phyloP scores from a whole-genome alignment of 2,797 vertebrate genomes.

The Stomatorhinus walkeri region DNA sequence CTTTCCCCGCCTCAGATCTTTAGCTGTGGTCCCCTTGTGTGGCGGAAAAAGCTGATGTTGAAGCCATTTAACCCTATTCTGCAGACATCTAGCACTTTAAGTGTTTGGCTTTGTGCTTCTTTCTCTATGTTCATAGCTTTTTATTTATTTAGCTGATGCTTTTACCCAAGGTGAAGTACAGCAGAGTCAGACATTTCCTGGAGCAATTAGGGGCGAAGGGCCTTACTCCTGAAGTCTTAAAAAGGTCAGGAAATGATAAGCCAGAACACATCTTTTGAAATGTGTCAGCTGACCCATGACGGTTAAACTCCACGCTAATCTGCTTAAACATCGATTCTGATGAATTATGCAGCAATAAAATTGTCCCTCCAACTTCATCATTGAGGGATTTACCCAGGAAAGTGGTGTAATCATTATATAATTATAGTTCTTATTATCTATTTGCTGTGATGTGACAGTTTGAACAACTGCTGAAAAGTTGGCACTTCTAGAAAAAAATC shows the following conservation, averaged over 20 bases:
- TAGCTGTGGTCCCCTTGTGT: not conserved
- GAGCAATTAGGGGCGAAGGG: not conserved
- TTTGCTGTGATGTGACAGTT: not conserved
- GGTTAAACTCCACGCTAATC: not conserved
- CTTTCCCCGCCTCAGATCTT: not conserved
- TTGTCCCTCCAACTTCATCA: not conserved
- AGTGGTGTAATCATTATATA: not conserved
- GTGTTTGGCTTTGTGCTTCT: not conserved
- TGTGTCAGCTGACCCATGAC: not conserved
- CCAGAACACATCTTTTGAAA: not conserved
- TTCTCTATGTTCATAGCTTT: not conserved
- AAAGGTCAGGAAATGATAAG: not conserved
- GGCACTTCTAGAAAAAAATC: not conserved
- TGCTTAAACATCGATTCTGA: not conserved
- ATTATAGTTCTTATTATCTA: not conserved
- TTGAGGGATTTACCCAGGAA: not conserved
- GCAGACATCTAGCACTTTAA: not conserved
- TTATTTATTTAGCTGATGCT: not conserved
- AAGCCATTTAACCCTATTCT: not conserved
- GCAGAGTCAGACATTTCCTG: not conserved
- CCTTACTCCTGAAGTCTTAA: not conserved
- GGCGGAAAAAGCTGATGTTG: not conserved
- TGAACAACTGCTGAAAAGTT: not conserved
- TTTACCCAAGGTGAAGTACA: not conserved
- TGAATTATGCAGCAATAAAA: not conserved